A percentile compares a stretch with the other conserved stretches of the same genome.
phyloP scores from a whole-genome alignment of 2,113 vertebrate species.

The Ellobius talpinus region DNA sequence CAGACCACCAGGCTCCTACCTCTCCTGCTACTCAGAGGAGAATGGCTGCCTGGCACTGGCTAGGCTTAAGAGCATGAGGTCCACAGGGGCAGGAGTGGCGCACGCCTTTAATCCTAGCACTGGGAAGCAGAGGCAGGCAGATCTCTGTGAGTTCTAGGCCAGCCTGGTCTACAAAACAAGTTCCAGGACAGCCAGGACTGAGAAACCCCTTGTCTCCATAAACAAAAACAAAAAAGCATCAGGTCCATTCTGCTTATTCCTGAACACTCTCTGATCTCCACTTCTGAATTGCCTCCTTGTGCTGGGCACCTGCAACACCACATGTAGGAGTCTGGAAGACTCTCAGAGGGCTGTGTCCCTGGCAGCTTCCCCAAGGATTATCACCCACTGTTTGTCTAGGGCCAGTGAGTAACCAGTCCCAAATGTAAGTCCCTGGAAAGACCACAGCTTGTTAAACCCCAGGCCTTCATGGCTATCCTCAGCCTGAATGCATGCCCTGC shows the following conservation, averaged over 20 bases:
- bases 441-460: not conserved
- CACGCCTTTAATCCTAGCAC: no score
- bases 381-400: not conserved
- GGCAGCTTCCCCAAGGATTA: not conserved
- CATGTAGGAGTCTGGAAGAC: not conserved
- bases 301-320: not conserved
- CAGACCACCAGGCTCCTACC: not conserved
- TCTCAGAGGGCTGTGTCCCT: not conserved
- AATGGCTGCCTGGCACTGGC: not conserved
- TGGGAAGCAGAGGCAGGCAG: no score
- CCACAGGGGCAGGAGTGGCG: not conserved
- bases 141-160: no score
- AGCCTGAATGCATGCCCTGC: not conserved
- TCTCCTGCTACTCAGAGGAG: not conserved
- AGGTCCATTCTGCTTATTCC: not conserved
- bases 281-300: not conserved
- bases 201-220: no score
- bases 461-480: not conserved
- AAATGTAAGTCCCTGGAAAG: not conserved
- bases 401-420: not conserved
- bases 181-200: no score
- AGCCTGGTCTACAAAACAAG: no score
- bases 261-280: not conserved
- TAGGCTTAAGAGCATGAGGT: not conserved
- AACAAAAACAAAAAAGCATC: not conserved